These are phyloP conservation scores for Distichodus sexfasciatus DNA, from an alignment of 2,797 vertebrate genomes.

Conservation along the genomic window DNA sequence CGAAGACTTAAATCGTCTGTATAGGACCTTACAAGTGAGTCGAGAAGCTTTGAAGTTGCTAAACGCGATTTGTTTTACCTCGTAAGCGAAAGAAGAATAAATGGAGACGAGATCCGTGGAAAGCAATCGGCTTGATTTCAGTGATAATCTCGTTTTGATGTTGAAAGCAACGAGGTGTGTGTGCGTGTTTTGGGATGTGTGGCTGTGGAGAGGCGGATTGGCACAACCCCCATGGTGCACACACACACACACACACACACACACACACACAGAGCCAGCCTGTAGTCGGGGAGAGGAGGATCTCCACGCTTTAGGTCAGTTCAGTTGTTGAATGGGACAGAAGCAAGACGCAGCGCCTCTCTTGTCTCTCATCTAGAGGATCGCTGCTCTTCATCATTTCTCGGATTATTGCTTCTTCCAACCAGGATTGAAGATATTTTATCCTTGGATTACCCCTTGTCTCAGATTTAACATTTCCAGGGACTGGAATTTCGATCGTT, in stretches of 20 bases:
- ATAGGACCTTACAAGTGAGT: no score
- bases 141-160: no score
- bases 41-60: no score
- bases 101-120: no score
- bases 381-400: background rate
- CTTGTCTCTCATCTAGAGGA: background rate
- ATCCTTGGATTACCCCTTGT: conserved; percentile 44
- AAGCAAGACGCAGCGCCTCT: conserved; percentile 55
- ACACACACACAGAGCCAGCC: conserved; percentile 68
- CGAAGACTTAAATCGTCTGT: no score
- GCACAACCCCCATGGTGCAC: no score
- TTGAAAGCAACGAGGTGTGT: conserved; percentile 1
- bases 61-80: no score
- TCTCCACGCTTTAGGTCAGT: conserved; percentile 62
- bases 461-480: no score
- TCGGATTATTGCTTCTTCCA: conserved; percentile 62
- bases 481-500: background rate
- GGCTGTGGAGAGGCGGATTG: no score
- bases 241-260: no score
- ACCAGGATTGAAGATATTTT: conserved; percentile 36
- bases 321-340: conserved; percentile 76
- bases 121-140: no score
- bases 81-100: no score
- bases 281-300: conserved; percentile 72
- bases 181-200: conserved; percentile 1